Evolutionary conservation across 2,888 invertebrate species (phyloP), one percentile per base, ranked within the genome.

Genomic region (Rhingia rostrata): DNA sequence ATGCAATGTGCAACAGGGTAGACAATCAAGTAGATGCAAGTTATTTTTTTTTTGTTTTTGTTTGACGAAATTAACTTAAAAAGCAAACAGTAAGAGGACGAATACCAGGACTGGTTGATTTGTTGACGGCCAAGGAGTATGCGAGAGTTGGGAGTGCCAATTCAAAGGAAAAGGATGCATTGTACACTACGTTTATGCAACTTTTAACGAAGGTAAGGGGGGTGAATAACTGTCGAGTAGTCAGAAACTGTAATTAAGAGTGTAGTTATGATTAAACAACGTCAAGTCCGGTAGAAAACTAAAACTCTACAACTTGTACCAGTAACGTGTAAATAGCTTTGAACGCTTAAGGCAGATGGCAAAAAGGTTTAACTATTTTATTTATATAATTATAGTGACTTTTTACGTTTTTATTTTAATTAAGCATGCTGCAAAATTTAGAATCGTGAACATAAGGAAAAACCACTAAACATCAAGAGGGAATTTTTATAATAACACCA

Each of bases 1-100:
- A 14, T 22, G 45, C 67, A 67, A 67, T 45, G 60, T 60, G 60
- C 70, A 70, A 70, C 70, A 70, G 70, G 70, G 37, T 33, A 70
- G 39, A 70, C 70, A 51, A 70, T 70, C 60, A 70, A 35, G 58
- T 7, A 60, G 49, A 56, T 70, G 49, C 33, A 43, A 41, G 45
- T 60, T 70, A n/a, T n/a, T 51, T 51, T 56, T 10, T 22, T 22
- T 22, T 22, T 22, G 2, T 22, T 22, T 22, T 22, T 22, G 22
- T 22, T 22, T 47, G 6, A 58, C 56, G 32, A 22, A 33, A 60
- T 51, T 70, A 60, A 70, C 60, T 70, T 33, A 51, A 60, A 41
- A 41, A 33, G 39, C 33, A 41, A 51, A 41, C 41, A 41, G 35
- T 9, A 41, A 35, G 43, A 54, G n/a, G 30, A 6, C 14, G 37